Percentiles rank a stretch among this genome's conserved stretches.
phyloP scores from a whole-genome alignment of 2,113 vertebrate species.

The Silurus meridionalis region DNA sequence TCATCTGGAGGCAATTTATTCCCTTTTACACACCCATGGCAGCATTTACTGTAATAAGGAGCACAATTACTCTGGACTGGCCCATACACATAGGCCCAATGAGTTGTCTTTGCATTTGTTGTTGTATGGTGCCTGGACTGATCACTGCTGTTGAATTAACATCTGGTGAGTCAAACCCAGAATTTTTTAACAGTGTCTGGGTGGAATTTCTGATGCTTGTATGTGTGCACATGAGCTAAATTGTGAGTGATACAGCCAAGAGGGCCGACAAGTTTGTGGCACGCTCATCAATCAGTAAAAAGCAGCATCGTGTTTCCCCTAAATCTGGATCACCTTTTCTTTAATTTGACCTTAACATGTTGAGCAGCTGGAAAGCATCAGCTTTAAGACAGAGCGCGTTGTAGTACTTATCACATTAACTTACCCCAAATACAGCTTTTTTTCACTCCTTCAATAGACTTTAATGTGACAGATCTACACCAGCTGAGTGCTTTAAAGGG shows the following conservation, averaged over 20 bases:
- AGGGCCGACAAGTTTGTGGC: neutral
- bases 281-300: neutral
- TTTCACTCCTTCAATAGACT: constrained; percentile 37
- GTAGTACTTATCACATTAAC: constrained; percentile 39
- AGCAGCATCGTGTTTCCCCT: neutral
- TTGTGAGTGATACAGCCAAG: neutral
- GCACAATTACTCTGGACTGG: constrained; percentile 74
- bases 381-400: neutral
- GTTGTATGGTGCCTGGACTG: neutral
- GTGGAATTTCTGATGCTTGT: neutral
- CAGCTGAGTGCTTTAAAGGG: constrained; percentile 19
- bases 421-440: constrained; percentile 12
- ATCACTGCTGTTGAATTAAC: constrained; percentile 8
- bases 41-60: constrained; percentile 80
- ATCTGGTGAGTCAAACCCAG: neutral
- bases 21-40: constrained; percentile 74
- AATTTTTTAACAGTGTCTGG: neutral
- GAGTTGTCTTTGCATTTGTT: constrained; percentile 31
- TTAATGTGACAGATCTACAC: constrained; percentile 37
- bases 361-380: constrained; percentile 39
- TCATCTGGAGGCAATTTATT: constrained; percentile 80
- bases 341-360: constrained; percentile 39
- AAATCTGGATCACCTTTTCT: constrained; percentile 31
- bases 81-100: constrained; percentile 61
- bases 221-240: neutral